Percentiles rank a stretch among this genome's conserved stretches.
phyloP scores from a whole-genome alignment of 2,888 invertebrate genomes.

The Laothoe populi region DNA sequence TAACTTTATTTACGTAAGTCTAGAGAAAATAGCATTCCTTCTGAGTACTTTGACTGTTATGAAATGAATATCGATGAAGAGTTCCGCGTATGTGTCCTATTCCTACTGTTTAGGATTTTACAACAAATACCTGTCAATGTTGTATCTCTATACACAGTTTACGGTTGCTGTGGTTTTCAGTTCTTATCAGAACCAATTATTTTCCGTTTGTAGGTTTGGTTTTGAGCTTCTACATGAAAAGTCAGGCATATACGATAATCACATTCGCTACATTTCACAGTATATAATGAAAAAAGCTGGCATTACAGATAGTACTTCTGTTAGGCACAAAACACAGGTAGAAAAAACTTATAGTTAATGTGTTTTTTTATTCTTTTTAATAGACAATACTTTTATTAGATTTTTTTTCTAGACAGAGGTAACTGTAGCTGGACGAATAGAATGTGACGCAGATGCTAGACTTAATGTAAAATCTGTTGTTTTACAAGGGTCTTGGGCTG shows the following conservation, averaged over 20 bases:
- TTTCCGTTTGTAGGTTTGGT: conserved; percentile 66
- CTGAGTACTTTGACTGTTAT: too few relatives aligned
- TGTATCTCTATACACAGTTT: background rate
- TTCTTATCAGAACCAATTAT: background rate
- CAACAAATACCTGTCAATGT: background rate
- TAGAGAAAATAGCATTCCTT: too few relatives aligned
- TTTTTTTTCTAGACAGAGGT: conserved; percentile 65
- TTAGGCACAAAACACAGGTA: conserved; percentile 78
- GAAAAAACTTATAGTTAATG: too few relatives aligned
- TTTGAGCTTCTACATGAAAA: conserved; percentile 80
- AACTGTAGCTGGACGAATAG: conserved; percentile 88
- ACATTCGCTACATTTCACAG: conserved; percentile 75
- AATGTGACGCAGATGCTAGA: conserved; percentile 89
- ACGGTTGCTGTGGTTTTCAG: background rate
- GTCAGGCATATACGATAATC: conserved; percentile 70
- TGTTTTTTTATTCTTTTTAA: background rate
- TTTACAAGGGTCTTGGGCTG: conserved; percentile 87
- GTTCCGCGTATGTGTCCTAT: too few relatives aligned
- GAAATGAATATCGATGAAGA: too few relatives aligned
- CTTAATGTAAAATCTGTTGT: conserved; percentile 89
- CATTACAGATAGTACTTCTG: conserved; percentile 67
- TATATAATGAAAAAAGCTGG: conserved; percentile 75
- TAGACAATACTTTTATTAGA: background rate
- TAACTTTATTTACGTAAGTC: too few relatives aligned
- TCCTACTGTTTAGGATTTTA: too few relatives aligned